Evolutionary conservation across 2,888 invertebrate genomes (phyloP), one percentile per base, ranked within the genome.

Genomic region (Polymixis flavicincta): DNA sequence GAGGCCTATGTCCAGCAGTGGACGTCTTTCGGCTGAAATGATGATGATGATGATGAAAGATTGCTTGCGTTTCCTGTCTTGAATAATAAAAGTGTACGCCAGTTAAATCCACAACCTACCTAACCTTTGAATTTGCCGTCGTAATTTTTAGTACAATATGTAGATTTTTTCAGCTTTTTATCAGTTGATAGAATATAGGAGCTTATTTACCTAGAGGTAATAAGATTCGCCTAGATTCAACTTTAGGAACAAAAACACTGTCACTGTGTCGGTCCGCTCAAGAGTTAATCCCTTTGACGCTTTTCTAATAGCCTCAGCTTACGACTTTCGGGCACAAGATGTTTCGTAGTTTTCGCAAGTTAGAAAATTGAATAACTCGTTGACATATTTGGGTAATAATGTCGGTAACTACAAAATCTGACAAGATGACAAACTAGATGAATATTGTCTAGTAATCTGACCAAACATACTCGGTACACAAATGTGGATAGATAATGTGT

Each of bases 301-400:
- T 45, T 55, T 66, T 75, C 52, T 80, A 55, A 32, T 61, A 57
- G 73, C 80, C 83, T 45, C 60, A 71, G n/a, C 69, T 69, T 60
- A 83, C 57, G 66, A 85, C 74, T 85, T 85, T 80, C 84, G 73
- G 61, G 61, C 50, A 65, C 25, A 65, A 28, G 70, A 66, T 59
- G 37, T 71, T 69, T 73, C 69, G 52, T 76, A 75, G 63, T 85
- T 80, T 75, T 77, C 80, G 73, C 63, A 68, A 68, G 76, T 77
- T 76, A 59, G 65, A 65, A 61, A 71, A 76, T 83, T 83, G 70
- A 76, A 72, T 79, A 84, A 85, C 72, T 80, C 60, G 54, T 74
- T 74, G 83, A 80, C 76, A 76, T 83, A 80, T 82, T 82, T 82
- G 64, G 45, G 80, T 73, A 84, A 76, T 82, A 72, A 65, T 52